Evolutionary conservation across 2,113 vertebrate genomes (phyloP).

Genomic region (Chloroceryle aenea): DNA sequence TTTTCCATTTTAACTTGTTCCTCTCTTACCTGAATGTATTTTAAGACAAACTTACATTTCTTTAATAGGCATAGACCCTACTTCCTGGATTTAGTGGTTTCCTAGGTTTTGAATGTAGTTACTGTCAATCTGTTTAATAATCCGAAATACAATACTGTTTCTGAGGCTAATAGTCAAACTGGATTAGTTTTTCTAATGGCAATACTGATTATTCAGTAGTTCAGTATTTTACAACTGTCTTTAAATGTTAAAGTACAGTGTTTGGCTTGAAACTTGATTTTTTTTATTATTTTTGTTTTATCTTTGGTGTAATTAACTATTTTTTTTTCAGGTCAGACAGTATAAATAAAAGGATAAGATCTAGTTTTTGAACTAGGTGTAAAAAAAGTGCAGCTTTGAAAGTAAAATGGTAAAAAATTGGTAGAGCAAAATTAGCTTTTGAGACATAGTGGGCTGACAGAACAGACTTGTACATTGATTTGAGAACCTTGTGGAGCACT

Average conservation of each 20-base stretch:
- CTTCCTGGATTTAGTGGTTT: background rate
- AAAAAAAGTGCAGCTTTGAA: background rate
- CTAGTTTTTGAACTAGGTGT: background rate
- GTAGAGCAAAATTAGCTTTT: rapidly evolving
- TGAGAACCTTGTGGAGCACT: background rate
- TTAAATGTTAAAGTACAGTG: background rate
- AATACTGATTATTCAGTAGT: background rate
- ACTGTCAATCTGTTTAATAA: background rate
- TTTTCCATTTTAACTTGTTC: background rate
- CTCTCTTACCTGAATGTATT: background rate
- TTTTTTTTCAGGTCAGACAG: background rate
- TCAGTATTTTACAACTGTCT: background rate
- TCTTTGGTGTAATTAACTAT: background rate
- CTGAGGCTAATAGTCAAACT: background rate
- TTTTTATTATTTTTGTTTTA: background rate
- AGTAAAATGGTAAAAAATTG: background rate
- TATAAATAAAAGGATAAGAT: background rate
- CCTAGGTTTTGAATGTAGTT: background rate
- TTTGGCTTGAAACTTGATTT: background rate
- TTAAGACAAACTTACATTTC: background rate
- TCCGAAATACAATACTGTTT: background rate
- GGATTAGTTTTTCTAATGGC: background rate
- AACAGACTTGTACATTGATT: background rate
- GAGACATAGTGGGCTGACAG: too few species aligned
- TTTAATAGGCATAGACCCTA: background rate